Evolutionary conservation across 2,888 invertebrate genomes (phyloP).

Genomic region (Pterostichus madidus): DNA sequence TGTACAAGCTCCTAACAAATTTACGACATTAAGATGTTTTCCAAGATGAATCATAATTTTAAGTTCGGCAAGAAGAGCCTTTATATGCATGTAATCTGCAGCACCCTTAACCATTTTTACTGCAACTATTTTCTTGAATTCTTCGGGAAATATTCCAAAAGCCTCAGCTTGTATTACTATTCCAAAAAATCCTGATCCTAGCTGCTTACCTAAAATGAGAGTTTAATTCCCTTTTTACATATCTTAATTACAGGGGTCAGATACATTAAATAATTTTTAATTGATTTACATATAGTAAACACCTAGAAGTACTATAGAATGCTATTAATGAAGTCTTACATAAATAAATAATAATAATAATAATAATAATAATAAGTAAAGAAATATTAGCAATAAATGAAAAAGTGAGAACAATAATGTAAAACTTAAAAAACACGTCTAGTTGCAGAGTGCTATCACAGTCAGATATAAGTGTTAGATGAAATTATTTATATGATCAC

Average conservation of each 20-base stretch:
- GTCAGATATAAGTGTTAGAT: too few relatives aligned
- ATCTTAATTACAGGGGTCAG: conserved; percentile 56
- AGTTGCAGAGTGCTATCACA: too few relatives aligned
- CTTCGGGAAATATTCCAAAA: conserved; percentile 87
- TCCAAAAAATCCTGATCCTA: conserved; percentile 97
- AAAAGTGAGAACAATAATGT: too few relatives aligned
- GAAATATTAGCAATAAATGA: too few relatives aligned
- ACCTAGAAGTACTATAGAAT: too few relatives aligned
- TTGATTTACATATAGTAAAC: too few relatives aligned
- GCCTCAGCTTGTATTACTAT: conserved; percentile 94
- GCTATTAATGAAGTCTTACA: too few relatives aligned
- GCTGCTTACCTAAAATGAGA: conserved; percentile 84
- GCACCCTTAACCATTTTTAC: conserved; percentile 97
- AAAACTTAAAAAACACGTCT: too few relatives aligned
- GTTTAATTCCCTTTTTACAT: conserved; percentile 41
- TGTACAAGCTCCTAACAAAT: conserved; percentile 95
- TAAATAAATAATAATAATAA: too few relatives aligned
- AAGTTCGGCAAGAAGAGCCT: conserved; percentile 93
- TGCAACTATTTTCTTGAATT: conserved; percentile 89
- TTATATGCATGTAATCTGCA: conserved; percentile 90
- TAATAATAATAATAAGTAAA: too few relatives aligned
- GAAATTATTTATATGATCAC: too few relatives aligned
- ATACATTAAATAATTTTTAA: too few relatives aligned
- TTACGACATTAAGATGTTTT: conserved; percentile 96
- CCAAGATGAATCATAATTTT: conserved; percentile 98